Base-by-base conservation (phyloP, 2,113 vertebrate species). In the Centrocercus urophasianus region DNA sequence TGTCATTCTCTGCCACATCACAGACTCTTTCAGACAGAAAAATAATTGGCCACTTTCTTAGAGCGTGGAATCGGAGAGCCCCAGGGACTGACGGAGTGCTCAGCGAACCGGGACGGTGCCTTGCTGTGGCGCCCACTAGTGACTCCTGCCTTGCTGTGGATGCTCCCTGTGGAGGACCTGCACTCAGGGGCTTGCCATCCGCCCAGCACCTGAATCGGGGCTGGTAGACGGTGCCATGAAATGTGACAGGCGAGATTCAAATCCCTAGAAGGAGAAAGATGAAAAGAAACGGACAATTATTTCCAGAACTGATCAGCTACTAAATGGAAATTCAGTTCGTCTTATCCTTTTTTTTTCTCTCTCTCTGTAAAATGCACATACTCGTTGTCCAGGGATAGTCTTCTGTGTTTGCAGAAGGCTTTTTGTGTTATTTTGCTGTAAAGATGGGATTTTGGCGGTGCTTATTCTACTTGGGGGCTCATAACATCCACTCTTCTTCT, bases 1-100 rank as follows among this genome's bases (percentile, higher is more conserved):
- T 98, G 98, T 98, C 98, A 97, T 93, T 97, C 95, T 93, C 86
- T 94, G 96, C 94, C 97, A 97, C 97, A 98, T 98, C 98, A 98
- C 98, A 94, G 96, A 93, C 96, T 97, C 97, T 93, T 97, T 98
- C 97, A 98, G 96, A 98, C 94, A 98, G 98, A 98, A 98, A 98
- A 98, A 98, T 98, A 98, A 98, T 98, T 98, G 97, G 93, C 97
- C 95, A 93, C 97, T 97, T 98, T 96, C 93, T 93, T 82, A 14
- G 57, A 86, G 82, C 95, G 74, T 90, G 88, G 90, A 96, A 94
- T 94, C 57, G 8, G 45, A 88, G 86, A 96, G 86, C 98, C 97
- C 86, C 63, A 83, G 98, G 97, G 97, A 98, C 91, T 20, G 2
- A 65, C 11, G 1, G 32, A 85, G 93, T 83, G 95, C 95, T 97